Percentiles rank a stretch among this genome's conserved stretches.
Evolutionary conservation across 2,888 invertebrate species (phyloP).

Genomic region (Heliothis peltigera): DNA sequence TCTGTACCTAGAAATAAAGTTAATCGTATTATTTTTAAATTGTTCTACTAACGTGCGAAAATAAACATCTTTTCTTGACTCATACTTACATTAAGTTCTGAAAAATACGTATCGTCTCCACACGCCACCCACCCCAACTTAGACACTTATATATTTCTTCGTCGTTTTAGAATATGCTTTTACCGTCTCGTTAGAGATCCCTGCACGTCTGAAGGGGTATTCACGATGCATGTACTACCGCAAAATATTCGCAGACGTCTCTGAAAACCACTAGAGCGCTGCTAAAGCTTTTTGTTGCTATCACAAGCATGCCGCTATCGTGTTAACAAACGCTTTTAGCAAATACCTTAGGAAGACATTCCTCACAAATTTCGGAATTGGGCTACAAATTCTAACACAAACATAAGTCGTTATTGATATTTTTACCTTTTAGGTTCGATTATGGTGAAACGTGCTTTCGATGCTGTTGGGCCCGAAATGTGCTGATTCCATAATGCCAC

Average conservation of each 20-base stretch:
- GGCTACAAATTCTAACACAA: conserved; percentile 51
- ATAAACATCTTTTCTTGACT: conserved; percentile 15
- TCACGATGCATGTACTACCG: conserved; percentile 68
- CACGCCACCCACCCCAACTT: conserved; percentile 34
- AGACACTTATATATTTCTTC: conserved; percentile 64
- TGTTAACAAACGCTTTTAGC: conserved; percentile 81
- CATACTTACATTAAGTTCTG: conserved; percentile 27
- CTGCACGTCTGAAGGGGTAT: conserved; percentile 72
- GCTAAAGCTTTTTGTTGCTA: conserved; percentile 74
- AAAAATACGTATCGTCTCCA: conserved; percentile 30
- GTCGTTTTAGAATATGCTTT: conserved; percentile 68
- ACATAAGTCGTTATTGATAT: conserved; percentile 51
- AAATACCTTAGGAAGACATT: conserved; percentile 63
- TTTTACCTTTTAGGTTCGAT: conserved; percentile 73
- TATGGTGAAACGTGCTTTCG: conserved; percentile 72
- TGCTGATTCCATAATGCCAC: conserved; percentile 79
- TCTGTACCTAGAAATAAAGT: too few relatives aligned
- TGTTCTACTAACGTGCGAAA: conserved; percentile 12
- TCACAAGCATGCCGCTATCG: conserved; percentile 71
- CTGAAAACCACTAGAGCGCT: conserved; percentile 76
- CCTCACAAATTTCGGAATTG: conserved; percentile 53
- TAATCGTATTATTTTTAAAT: too few relatives aligned
- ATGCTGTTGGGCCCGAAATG: conserved; percentile 69
- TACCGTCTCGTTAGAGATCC: conserved; percentile 77
- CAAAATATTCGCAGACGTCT: conserved; percentile 76